Base-by-base conservation (phyloP, 2,888 invertebrate species). In the Hofmannophila pseudospretella region DNA sequence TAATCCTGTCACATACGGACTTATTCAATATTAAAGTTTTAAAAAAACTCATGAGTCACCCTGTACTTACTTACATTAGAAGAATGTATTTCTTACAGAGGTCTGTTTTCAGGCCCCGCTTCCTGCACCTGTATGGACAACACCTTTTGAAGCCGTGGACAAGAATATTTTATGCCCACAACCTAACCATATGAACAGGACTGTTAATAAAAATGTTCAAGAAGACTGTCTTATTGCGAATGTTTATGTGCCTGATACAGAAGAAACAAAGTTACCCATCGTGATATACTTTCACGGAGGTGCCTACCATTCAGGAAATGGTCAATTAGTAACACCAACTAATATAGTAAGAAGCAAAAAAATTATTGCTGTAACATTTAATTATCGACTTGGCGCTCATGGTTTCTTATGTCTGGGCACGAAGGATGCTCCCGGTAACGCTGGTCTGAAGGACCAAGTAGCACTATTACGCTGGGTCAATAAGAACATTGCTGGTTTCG, bases 141-240 rank as follows among this genome's bases (percentile, higher is more conserved):
- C 54, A 23, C 34, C 60, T 0, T 47, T 51, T 1, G 60, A 65
- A 19, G 63, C 65, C 7, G 36, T 53, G 10, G 43, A 61, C 11
- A 47, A 47, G 26, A 23, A 38, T 1, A 48, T 66, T 0, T 30
- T 56, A n/a, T 70, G 69, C 26, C 63, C 58, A 1, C 67, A 68
- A 47, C 13, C 39, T 2, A 12, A 10, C 7, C 1, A 11, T 12
- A 1, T 11, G 27, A 16, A 22, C 7, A 10, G 7, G 0, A 11
- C 5, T n/a, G 7, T n/a, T 12, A 23, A 9, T n/a, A 16, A 30
- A 14, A 16, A 27, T 12, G n/a, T 32, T 7, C 10, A 56, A 27
- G 76, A 80, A 38, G 64, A 77, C 23, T 84, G 82, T 37, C 59
- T 84, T 0, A 51, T 71, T 4, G 58, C 74, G 2, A 79, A 67